These are phyloP conservation scores for Nipponacmea schrenckii DNA, from an alignment of 2,888 invertebrate species.

Conservation along the genomic window DNA sequence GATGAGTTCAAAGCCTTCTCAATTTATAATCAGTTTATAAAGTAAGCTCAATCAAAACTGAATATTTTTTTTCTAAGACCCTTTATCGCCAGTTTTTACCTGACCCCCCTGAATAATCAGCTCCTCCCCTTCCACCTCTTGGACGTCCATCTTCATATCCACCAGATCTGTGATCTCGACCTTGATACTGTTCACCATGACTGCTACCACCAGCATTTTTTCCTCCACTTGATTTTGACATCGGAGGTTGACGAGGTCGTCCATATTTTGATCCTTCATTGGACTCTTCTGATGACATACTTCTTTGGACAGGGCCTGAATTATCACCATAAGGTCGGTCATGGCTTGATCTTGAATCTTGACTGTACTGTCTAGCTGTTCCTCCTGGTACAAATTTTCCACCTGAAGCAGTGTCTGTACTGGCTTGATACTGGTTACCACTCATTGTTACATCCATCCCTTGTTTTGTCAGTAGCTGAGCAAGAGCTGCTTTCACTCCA, in stretches of 20 bases:
- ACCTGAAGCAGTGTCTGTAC: not conserved
- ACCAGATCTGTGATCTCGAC: not conserved
- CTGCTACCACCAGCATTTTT: too few species aligned
- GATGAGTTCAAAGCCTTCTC: too few species aligned
- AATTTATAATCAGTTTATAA: too few species aligned
- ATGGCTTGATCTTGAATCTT: not conserved
- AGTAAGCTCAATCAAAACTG: too few species aligned
- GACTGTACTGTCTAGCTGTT: not conserved
- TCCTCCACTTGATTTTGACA: too few species aligned
- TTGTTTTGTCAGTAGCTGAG: conserved; percentile 70
- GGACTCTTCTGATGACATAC: not conserved
- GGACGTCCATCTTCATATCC: not conserved
- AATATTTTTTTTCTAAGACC: not conserved
- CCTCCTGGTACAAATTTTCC: not conserved
- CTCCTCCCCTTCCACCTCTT: not conserved
- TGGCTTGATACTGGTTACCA: conserved; percentile 15
- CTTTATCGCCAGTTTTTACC: not conserved
- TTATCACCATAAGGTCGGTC: not conserved
- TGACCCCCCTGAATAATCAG: not conserved
- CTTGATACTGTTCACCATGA: too few species aligned
- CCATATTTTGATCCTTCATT: not conserved
- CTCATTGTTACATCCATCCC: conserved; percentile 64
- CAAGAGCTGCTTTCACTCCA: conserved; percentile 71
- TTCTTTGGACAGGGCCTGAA: not conserved
- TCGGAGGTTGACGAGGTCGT: not conserved